phyloP scores from a whole-genome alignment of 1,140 invertebrate genomes.

The Drosophila tropicalis region DNA sequence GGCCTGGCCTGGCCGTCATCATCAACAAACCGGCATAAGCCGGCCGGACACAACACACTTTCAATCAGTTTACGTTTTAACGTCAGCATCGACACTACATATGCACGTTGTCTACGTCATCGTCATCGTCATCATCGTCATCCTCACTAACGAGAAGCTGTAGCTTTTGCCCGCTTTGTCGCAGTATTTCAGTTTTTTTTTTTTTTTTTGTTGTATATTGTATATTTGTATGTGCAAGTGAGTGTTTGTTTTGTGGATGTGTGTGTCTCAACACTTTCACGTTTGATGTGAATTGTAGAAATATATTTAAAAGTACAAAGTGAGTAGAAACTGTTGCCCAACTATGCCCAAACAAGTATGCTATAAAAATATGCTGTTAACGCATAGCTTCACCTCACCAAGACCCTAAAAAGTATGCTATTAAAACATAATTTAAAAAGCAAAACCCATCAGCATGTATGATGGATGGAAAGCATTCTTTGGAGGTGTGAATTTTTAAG shows the following conservation, averaged over 20 bases:
- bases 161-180: constrained; percentile 6
- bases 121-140: constrained; percentile 34
- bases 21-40: constrained; percentile 21
- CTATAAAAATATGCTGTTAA: too few species aligned
- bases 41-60: constrained; percentile 58
- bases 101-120: constrained; percentile 47
- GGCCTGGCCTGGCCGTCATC: constrained; percentile 26
- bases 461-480: too few species aligned
- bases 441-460: too few species aligned
- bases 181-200: background rate
- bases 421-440: background rate
- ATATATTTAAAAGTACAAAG: constrained; percentile 17
- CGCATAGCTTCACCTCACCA: too few species aligned
- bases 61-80: constrained; percentile 78
- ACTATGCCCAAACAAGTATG: too few species aligned
- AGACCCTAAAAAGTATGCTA: too few species aligned
- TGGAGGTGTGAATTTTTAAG: too few species aligned
- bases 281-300: constrained; percentile 7
- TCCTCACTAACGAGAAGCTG: constrained; percentile 30
- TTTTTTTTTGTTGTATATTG: background rate
- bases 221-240: background rate
- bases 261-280: constrained; percentile 1
- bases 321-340: constrained; percentile 19
- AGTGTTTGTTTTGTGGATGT: background rate
- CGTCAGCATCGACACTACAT: constrained; percentile 68